A percentile compares a stretch with the other conserved stretches of the same genome.
Conservation (phyloP, 2,797 vertebrate genomes). For the Paguma larvata region DNA sequence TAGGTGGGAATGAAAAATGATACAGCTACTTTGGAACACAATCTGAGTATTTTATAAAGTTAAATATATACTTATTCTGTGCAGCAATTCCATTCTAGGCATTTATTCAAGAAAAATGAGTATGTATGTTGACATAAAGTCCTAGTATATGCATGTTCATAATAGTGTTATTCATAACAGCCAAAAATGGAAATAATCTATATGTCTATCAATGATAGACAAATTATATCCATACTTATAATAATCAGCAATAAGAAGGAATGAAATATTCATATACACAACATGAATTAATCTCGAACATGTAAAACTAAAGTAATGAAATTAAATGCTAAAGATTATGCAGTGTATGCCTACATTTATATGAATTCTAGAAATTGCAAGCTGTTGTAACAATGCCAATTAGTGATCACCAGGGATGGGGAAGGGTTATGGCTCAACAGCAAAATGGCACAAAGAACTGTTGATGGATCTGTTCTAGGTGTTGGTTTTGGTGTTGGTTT, state of each 20-base stretch:
- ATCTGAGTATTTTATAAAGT: not conserved
- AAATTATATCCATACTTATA: not conserved
- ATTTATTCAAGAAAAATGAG: conserved; percentile 14
- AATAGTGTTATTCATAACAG: not conserved
- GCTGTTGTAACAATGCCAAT: not conserved
- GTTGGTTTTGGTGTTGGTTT: not conserved
- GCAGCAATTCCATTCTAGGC: not conserved
- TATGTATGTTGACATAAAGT: not conserved
- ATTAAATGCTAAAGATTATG: not conserved
- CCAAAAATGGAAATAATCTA: not conserved
- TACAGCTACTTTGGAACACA: not conserved
- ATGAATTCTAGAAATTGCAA: not conserved
- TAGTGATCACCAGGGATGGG: not conserved
- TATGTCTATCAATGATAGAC: not conserved
- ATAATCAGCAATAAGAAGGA: not conserved
- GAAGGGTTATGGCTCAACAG: not conserved
- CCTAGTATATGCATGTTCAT: not conserved
- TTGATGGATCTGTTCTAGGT: not conserved
- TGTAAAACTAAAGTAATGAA: not conserved
- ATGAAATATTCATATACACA: not conserved
- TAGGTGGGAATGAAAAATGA: not conserved
- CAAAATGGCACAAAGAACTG: not conserved
- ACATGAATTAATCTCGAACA: not conserved
- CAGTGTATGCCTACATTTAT: not conserved
- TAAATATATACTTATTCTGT: not conserved